Evolutionary conservation across 2,888 invertebrate species (phyloP), one percentile per base, ranked within the genome.

Genomic region (Plagodis dolabraria): DNA sequence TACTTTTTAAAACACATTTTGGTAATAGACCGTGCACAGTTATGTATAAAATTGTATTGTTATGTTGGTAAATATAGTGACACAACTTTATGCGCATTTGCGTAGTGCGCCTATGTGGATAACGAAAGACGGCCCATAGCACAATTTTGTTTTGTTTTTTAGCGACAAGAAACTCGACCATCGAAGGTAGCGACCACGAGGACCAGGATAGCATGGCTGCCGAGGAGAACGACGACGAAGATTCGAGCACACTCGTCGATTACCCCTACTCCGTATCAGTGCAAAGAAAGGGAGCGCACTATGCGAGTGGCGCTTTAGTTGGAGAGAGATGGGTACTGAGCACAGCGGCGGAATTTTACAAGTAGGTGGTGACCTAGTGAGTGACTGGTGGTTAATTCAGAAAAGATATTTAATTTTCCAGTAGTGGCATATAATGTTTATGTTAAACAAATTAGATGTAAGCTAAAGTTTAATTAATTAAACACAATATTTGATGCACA

Each of bases 231-330:
- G 53, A 64, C 6, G 67, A 72, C 45, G 59, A 60, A 47, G 65
- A 62, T 44, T 64, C 57, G 22, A 72, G 58, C 50, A 60, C 75
- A 33, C 69, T 76, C 33, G 56, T 66, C 33, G 77, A 76, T 59
- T 89, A 86, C 69, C 85, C 90, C 0, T 92, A 79, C 69, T 75
- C 86, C 0, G 89, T 82, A 5, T 90, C 91, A 0, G 76, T 92
- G 49, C 89, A 86, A 63, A 85, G 76, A 61, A 86, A 83, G 64
- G 85, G 85, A 35, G 74, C 86, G 7, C 91, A 92, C 61, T 86
- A 85, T 62, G 78, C 86, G 5, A 79, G 82, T 47, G 92, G 92
- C 0, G 88, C 87, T 2, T 66, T 92, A 11, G 65, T 92, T 42
- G 72, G 81, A 49, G 79, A 77, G 49, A 77, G 70, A 51, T 90